A percentile compares a stretch with the other conserved stretches of the same genome.
These are phyloP conservation scores for Sebastes hubbsi DNA, from an alignment of 2,797 vertebrate species.

Conservation along the genomic window DNA sequence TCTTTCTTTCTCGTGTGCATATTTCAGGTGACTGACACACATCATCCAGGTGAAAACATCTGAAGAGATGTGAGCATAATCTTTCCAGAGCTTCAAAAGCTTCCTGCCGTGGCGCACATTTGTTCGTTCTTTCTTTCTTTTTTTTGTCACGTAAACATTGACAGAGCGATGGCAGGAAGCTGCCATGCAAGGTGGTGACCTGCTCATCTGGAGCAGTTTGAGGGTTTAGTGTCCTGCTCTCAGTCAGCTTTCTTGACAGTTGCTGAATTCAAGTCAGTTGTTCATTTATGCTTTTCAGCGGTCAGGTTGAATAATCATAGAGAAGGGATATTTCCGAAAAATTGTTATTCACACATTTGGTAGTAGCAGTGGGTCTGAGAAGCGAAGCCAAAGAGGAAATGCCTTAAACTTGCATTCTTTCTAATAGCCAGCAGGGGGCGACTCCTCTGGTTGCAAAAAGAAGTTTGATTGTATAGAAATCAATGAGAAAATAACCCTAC, in stretches of 20 bases:
- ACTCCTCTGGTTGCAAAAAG: no score
- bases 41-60: not conserved
- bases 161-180: not conserved
- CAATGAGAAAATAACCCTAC: no score
- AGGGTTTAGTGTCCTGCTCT: not conserved
- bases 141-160: not conserved
- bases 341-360: not conserved
- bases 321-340: not conserved
- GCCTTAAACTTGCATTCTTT: no score
- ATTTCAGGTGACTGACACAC: constrained; percentile 27
- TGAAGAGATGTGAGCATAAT: not conserved
- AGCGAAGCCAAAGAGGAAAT: no score
- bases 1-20: not conserved
- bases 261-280: not conserved
- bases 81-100: not conserved
- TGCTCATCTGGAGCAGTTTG: not conserved
- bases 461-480: no score
- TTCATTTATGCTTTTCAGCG: not conserved
- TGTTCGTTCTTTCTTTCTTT: not conserved
- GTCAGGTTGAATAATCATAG: not conserved
- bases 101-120: not conserved
- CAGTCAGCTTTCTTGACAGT: not conserved
- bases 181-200: not conserved
- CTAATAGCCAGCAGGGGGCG: no score
- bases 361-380: not conserved